These are phyloP conservation scores for Rhynchomys soricoides DNA, from an alignment of 2,113 vertebrate species.

Conservation along the genomic window DNA sequence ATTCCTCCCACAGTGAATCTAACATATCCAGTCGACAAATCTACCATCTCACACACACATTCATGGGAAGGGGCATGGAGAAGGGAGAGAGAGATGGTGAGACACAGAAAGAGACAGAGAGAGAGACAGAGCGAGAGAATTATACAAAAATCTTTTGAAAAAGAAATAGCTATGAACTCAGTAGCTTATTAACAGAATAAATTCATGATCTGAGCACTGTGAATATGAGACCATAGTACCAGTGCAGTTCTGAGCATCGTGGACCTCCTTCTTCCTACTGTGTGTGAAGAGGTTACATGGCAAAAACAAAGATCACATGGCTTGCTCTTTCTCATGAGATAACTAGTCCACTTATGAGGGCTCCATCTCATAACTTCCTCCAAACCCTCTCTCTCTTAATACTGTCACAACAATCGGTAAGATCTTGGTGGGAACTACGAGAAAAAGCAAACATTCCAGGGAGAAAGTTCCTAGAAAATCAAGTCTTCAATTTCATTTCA, in stretches of 20 bases:
- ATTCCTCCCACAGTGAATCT: not conserved
- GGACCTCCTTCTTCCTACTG: too few relatives aligned
- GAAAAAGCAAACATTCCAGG: not conserved
- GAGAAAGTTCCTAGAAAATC: not conserved
- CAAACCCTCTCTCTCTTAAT: not conserved
- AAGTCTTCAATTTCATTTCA: not conserved
- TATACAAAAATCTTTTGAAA: not conserved
- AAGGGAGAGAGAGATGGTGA: accelerated
- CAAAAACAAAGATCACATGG: not conserved
- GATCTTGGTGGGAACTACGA: not conserved
- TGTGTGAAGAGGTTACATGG: not conserved
- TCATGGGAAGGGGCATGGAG: not conserved
- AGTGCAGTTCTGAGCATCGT: not conserved
- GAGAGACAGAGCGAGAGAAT: not conserved
- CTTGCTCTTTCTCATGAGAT: not conserved
- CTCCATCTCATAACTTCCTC: not conserved
- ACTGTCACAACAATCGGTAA: too few relatives aligned
- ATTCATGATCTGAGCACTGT: not conserved
- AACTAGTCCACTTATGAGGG: not conserved
- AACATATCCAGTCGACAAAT: not conserved
- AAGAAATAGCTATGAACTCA: not conserved
- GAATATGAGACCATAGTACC: not conserved
- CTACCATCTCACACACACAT: not conserved
- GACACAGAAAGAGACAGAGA: not conserved
- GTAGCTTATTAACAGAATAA: not conserved